Evolutionary conservation across 2,888 invertebrate genomes (phyloP), one percentile per base, ranked within the genome.

Genomic region (Aromia moschata): DNA sequence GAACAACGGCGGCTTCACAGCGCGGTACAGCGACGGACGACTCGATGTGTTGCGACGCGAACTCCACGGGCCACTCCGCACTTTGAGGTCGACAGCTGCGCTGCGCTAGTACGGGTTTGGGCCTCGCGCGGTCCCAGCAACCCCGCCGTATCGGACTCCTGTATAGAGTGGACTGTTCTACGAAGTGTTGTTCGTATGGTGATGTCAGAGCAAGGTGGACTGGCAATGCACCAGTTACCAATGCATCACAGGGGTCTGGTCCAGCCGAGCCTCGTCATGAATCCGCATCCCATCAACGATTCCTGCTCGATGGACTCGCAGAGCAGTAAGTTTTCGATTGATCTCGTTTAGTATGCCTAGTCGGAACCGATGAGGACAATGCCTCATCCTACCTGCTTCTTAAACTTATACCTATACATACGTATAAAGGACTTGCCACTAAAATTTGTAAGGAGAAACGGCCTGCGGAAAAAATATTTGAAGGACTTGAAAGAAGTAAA

Each of bases 181-280:
- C 53, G 60, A 69, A 67, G 69, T 65, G 66, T 69, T 64, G 83
- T 83, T 78, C 80, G 80, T 84, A 85, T 85, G 85, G 85, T 85
- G 84, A 85, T 85, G 85, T 85, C 85, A 83, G 85, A 85, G 85
- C 85, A 85, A 79, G 85, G 85, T 81, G 85, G 84, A 83, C 84
- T 85, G 84, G 84, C 85, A 83, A 85, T 85, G 83, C 85, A 85
- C 83, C 85, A 85, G 82, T 81, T 85, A 81, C 84, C 84, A 71
- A 81, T 84, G 82, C 84, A 84, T 79, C 80, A 79, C 71, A 72
- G 80, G 70, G 85, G 85, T 79, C 81, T 85, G 83, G 81, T 83
- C 73, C 85, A 85, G 76, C 85, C 85, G 71, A 84, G 85, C 79
- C 81, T 85, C 77, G 85, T 85, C 77, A 85, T 85, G 84, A 85